phyloP scores from a whole-genome alignment of 2,888 invertebrate species.

The Apamea sordens region DNA sequence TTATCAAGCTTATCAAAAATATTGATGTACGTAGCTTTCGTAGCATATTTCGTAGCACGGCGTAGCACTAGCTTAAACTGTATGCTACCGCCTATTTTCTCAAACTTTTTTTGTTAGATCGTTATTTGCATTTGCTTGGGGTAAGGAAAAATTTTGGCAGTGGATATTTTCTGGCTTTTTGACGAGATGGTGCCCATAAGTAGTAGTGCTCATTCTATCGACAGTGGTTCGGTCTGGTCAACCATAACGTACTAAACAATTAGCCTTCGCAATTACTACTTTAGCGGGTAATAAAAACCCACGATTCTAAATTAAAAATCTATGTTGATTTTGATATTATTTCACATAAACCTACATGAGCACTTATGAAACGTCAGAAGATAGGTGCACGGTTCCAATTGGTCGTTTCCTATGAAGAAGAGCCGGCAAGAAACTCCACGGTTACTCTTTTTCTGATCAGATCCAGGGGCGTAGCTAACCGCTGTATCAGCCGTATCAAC shows the following conservation, averaged over 20 bases:
- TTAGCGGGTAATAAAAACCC: background rate
- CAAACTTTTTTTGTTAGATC: background rate
- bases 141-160: background rate
- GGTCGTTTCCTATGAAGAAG: background rate
- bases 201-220: background rate
- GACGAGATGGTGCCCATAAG: background rate
- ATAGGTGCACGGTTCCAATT: background rate
- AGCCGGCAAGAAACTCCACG: background rate
- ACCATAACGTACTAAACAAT: no score
- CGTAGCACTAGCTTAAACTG: slow-evolving; percentile 8
- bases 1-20: background rate
- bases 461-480: no score
- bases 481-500: no score
- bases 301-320: background rate
- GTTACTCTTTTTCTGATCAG: background rate
- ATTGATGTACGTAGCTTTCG: slow-evolving; percentile 30
- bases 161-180: slow-evolving; percentile 1
- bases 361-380: no score
- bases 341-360: no score
- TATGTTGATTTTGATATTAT: background rate
- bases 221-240: background rate
- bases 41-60: slow-evolving; percentile 53
- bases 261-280: background rate
- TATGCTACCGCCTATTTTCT: background rate
- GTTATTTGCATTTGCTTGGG: background rate